Conservation (phyloP, 2,888 invertebrate species). For the Andrena camellia region DNA sequence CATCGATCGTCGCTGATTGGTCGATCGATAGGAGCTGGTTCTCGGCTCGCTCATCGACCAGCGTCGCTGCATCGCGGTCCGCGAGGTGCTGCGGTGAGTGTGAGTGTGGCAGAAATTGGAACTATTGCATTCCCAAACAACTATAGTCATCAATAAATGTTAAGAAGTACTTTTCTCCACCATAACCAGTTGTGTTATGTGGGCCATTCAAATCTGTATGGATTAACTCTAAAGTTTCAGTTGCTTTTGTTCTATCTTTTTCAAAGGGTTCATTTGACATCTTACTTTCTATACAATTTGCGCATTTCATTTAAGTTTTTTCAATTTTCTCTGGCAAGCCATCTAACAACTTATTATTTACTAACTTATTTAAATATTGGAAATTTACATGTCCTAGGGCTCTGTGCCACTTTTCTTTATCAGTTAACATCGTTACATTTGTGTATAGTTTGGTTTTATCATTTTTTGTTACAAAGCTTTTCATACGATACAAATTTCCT, state of each 20-base stretch:
- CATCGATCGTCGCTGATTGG: too few relatives aligned
- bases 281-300: constrained; percentile 49
- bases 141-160: constrained; percentile 35
- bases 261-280: constrained; percentile 63
- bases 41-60: too few relatives aligned
- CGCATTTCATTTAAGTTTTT: constrained; percentile 44
- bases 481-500: constrained; percentile 45
- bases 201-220: constrained; percentile 34
- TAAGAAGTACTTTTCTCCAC: constrained; percentile 31
- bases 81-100: too few relatives aligned
- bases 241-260: constrained; percentile 58
- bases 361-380: constrained; percentile 51
- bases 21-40: too few relatives aligned
- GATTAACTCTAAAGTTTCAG: constrained; percentile 26
- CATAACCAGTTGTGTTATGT: background rate
- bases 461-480: constrained; percentile 30
- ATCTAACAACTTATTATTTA: constrained; percentile 33
- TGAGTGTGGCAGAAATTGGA: too few relatives aligned
- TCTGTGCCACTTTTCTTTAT: constrained; percentile 66
- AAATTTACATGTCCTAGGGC: constrained; percentile 67
- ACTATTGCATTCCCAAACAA: too few relatives aligned
- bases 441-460: constrained; percentile 10
- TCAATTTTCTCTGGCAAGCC: constrained; percentile 51
- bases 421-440: constrained; percentile 14
- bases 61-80: too few relatives aligned